Conservation (phyloP, 2,888 invertebrate species). For the Alsophila aescularia region DNA sequence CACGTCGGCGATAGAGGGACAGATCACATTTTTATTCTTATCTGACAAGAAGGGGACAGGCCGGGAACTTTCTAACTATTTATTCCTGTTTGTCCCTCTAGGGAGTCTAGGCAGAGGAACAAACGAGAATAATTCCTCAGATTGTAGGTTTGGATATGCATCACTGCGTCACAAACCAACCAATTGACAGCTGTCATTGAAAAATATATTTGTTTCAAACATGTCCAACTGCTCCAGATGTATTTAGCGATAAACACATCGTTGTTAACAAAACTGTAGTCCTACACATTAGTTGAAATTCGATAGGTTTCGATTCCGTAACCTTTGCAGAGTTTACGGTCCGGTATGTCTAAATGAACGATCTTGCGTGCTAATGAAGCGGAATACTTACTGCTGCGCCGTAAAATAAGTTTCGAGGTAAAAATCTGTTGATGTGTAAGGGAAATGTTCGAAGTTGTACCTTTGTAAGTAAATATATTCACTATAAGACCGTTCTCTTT, state of each 20-base stretch:
- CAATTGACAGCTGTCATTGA: neutral
- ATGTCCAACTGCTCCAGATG: neutral
- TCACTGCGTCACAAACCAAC: too few relatives aligned
- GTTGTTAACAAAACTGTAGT: slow-evolving; percentile 56
- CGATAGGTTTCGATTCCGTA: slow-evolving; percentile 60
- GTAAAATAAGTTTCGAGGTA: slow-evolving; percentile 27
- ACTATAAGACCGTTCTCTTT: too few relatives aligned
- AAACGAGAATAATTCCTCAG: too few relatives aligned
- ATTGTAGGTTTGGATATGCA: too few relatives aligned
- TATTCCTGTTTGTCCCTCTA: too few relatives aligned
- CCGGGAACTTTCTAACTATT: too few relatives aligned
- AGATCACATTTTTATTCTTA: too few relatives aligned
- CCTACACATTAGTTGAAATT: slow-evolving; percentile 68
- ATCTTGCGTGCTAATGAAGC: slow-evolving; percentile 67
- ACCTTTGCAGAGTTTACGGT: slow-evolving; percentile 50
- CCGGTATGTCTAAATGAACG: slow-evolving; percentile 53
- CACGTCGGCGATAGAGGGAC: too few relatives aligned
- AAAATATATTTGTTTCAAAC: neutral
- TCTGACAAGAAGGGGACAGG: too few relatives aligned
- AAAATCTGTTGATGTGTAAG: slow-evolving; percentile 23
- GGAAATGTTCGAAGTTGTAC: slow-evolving; percentile 9
- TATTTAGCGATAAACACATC: slow-evolving; percentile 49
- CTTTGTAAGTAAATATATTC: neutral
- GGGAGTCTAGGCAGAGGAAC: too few relatives aligned
- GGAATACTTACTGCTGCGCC: slow-evolving; percentile 46